phyloP scores from a whole-genome alignment of 2,888 invertebrate genomes.

The Lepetodrilus schrolli region DNA sequence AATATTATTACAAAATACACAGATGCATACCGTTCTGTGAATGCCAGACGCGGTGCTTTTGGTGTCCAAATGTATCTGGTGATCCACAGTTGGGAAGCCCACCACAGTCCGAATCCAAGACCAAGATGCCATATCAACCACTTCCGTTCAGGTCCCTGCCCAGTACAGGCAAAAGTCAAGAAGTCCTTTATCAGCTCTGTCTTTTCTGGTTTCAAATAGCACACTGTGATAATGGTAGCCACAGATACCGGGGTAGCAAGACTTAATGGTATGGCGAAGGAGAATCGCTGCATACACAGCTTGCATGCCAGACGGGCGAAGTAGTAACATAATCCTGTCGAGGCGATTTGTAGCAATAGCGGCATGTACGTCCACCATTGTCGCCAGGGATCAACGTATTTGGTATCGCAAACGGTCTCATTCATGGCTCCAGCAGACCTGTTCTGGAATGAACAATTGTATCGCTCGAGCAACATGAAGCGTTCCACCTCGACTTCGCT shows the following conservation, averaged over 20 bases:
- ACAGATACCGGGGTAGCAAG: conserved; percentile 73
- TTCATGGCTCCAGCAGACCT: conserved; percentile 33
- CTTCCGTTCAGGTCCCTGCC: conserved; percentile 45
- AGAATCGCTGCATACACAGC: conserved; percentile 75
- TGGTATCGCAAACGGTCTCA: conserved; percentile 42
- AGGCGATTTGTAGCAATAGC: conserved; percentile 64
- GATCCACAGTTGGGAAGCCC: conserved; percentile 68
- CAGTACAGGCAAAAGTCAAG: conserved; percentile 55
- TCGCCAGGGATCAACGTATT: conserved; percentile 45
- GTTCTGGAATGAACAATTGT: conserved; percentile 41
- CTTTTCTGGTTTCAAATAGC: conserved; percentile 38
- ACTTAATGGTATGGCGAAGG: conserved; percentile 75
- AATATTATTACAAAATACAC: too few relatives aligned
- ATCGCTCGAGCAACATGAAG: conserved; percentile 34
- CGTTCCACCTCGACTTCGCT: conserved; percentile 11
- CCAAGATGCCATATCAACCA: conserved; percentile 55
- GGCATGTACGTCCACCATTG: conserved; percentile 49
- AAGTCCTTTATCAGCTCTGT: conserved; percentile 41
- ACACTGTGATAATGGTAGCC: conserved; percentile 49
- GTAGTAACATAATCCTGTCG: conserved; percentile 76
- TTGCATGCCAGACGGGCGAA: conserved; percentile 77
- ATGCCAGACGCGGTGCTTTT: conserved; percentile 64
- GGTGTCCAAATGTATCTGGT: conserved; percentile 71
- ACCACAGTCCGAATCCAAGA: conserved; percentile 62
- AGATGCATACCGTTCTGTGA: conserved; percentile 64